Percentiles rank a stretch among this genome's conserved stretches.
Conservation (phyloP, 2,113 vertebrate genomes). For the Ciconia maguari region DNA sequence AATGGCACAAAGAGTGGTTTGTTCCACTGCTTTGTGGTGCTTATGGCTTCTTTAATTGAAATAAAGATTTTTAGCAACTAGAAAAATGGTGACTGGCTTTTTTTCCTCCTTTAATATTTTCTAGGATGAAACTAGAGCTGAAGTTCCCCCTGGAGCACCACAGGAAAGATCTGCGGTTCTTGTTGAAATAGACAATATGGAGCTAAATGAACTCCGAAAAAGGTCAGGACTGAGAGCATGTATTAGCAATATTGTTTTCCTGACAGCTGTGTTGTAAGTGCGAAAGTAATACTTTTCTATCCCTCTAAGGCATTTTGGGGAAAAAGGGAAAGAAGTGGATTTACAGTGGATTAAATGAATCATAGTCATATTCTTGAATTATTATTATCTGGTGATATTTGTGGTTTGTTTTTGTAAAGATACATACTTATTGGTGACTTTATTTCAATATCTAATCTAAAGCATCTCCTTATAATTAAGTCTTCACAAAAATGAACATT, state of each 20-base stretch:
- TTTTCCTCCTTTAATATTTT: not conserved
- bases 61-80: not conserved
- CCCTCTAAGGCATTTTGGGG: not conserved
- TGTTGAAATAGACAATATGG: conserved; percentile 67
- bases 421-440: not conserved
- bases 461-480: not conserved
- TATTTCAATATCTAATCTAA: not conserved
- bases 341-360: not conserved
- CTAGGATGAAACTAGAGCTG: conserved; percentile 71
- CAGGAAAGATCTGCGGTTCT: conserved; percentile 78
- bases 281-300: not conserved
- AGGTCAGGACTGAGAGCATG: conserved; percentile 71
- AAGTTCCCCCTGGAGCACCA: conserved; percentile 86
- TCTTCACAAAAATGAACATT: not conserved
- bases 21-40: not conserved
- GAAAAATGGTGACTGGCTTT: not conserved
- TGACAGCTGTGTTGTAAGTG: not conserved
- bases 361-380: not conserved
- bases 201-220: conserved; percentile 75
- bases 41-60: not conserved
- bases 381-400: not conserved
- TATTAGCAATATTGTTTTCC: conserved; percentile 25
- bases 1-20: not conserved
- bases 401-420: not conserved
- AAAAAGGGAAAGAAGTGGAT: not conserved